Evolutionary conservation across 2,888 invertebrate genomes (phyloP).

Genomic region (Tenthredo notha): DNA sequence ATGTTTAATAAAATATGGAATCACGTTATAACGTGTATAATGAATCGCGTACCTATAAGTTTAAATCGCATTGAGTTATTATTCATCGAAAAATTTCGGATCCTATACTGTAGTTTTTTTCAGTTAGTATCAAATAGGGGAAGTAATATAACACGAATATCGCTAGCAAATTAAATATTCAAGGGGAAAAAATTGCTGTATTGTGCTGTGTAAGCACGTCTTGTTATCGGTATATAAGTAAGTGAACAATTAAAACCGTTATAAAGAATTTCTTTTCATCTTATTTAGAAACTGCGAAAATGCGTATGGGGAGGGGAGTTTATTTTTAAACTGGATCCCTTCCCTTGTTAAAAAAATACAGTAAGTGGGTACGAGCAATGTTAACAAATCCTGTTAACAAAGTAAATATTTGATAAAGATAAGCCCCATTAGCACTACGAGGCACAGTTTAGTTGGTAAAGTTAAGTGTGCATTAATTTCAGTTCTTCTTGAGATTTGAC

Average conservation of each 20-base stretch:
- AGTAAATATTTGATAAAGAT: conserved; percentile 70
- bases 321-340: neutral
- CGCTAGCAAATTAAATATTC: neutral
- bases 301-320: neutral
- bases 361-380: conserved; percentile 32
- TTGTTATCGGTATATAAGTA: neutral
- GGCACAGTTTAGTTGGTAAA: conserved; percentile 25
- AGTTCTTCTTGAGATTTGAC: conserved; percentile 34
- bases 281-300: neutral
- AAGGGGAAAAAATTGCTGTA: neutral
- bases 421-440: conserved; percentile 57
- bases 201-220: neutral
- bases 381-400: conserved; percentile 60
- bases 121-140: neutral
- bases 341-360: neutral
- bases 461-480: conserved; percentile 44
- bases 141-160: neutral
- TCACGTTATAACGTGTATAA: neutral
- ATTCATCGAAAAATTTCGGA: neutral
- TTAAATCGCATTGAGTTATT: neutral
- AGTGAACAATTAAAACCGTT: neutral
- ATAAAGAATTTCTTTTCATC: neutral
- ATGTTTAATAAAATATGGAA: neutral
- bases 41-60: neutral
- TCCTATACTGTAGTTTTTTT: neutral